Evolutionary conservation across 2,888 invertebrate species (phyloP).

Genomic region (Volucella inanis): DNA sequence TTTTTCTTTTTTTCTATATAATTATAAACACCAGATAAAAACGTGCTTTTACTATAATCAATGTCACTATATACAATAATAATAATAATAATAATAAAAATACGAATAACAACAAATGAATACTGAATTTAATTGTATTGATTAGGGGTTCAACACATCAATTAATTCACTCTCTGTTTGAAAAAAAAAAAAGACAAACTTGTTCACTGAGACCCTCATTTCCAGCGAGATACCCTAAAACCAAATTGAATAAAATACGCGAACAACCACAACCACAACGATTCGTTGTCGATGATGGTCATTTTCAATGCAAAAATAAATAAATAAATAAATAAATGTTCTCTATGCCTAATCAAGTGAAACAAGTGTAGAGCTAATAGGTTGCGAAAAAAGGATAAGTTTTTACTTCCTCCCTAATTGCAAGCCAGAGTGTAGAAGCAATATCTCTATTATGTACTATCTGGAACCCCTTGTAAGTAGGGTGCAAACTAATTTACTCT

Average conservation of each 20-base stretch:
- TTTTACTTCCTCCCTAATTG: slow-evolving; percentile 74
- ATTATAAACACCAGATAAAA: slow-evolving; percentile 34
- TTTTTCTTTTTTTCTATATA: too few species aligned
- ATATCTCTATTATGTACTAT: not conserved
- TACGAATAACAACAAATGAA: slow-evolving; percentile 19
- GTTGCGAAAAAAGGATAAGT: slow-evolving; percentile 67
- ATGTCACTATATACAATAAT: slow-evolving; percentile 35
- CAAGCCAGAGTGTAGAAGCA: slow-evolving; percentile 22
- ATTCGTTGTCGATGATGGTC: slow-evolving; percentile 15
- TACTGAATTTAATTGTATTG: slow-evolving; percentile 69
- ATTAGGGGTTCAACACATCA: slow-evolving; percentile 71
- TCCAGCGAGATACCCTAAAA: slow-evolving; percentile 53
- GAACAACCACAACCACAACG: not conserved
- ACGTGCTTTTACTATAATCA: slow-evolving; percentile 30
- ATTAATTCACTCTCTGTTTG: slow-evolving; percentile 65
- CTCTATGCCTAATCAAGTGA: slow-evolving; percentile 65
- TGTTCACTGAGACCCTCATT: slow-evolving; percentile 5
- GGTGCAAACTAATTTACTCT: slow-evolving; percentile 61
- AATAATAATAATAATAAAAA: too few species aligned
- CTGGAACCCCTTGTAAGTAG: slow-evolving; percentile 39
- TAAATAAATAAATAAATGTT: slow-evolving; percentile 28
- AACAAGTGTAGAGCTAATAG: slow-evolving; percentile 58
- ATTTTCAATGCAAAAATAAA: slow-evolving; percentile 38
- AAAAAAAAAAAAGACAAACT: slow-evolving; percentile 51
- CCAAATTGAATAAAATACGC: slow-evolving; percentile 35